Evolutionary conservation across 2,888 invertebrate genomes (phyloP), one percentile per base, ranked within the genome.

Genomic region (Eupithecia dodoneata): DNA sequence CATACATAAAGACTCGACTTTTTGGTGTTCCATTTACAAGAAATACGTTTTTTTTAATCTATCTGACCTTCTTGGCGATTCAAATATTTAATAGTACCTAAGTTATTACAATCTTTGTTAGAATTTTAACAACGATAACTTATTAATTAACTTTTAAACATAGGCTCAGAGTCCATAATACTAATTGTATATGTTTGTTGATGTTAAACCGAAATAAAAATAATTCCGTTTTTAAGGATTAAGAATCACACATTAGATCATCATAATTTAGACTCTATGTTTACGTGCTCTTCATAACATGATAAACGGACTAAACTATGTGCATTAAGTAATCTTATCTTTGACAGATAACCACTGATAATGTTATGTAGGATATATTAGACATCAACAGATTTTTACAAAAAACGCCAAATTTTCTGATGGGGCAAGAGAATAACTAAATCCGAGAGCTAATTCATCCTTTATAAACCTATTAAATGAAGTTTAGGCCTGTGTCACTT

Each of bases 331-430:
- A 69, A 69, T 74, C 74, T 74, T 74, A 74, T 74, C 74, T 69
- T 69, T 18, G 74, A 45, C 18, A 47, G 74, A 74, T 74, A 74
- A 74, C 69, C 15, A 44, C 55, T 71, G 75, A 71, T 75, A 71
- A 15, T 45, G 55, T 63, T 75, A 63, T 45, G 71, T 44, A 44
- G 67, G 67, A 73, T 30, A 30, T 30, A 65, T 71, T 45, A 10
- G 13, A 66, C 15, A 15, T 3, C 10, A 49, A 10, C 30, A 65
- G 45, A 45, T 47, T 65, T 42, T 10, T 15, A 73, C 63, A 4
- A 18, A 30, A n/a, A 59, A 12, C 6, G 63, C 63, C 63, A 12
- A 63, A 30, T 63, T 63, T 63, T 12, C 4, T 63, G 63, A 18
- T 63, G 30, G 2, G 30, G 10, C n/a, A 55, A 12, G 12, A 30